Evolutionary conservation across 2,888 invertebrate genomes (phyloP), one percentile per base, ranked within the genome.

Genomic region (Epinotia bilunana): DNA sequence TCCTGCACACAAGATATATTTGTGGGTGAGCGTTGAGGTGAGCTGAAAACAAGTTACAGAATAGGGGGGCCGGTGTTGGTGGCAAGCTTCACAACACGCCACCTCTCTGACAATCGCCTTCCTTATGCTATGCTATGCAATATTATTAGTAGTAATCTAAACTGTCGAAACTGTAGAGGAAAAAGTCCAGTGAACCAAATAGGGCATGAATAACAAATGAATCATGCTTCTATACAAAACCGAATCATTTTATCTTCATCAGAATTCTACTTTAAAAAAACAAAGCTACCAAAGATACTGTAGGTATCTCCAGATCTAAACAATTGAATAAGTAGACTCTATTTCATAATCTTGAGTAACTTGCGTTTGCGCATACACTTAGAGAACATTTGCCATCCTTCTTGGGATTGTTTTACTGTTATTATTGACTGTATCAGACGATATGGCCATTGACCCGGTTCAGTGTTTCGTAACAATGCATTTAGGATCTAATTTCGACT

Each of bases 331-430:
- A 68, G 55, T n/a, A 62, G 18, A 20, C 55, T 39, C 43, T 13
- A 69, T 74, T 69, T 69, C 46, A 69, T 33, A 74, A 74, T 33
- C 49, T 69, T 57, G 63, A 58, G 20, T 58, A 49, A 46, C 18
- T 43, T n/a, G 53, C 63, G 20, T 72, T 57, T 64, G 57, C 55
- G 69, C 43, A 55, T 61, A 49, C 53, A n/a, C 61, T 73, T 73
- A 74, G 69, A 16, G 33, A 28, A 58, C 57, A 63, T 69, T 74
- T 58, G 46, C 23, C 12, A 20, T 58, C 74, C 74, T 63, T 74
- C 57, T 74, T 69, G 33, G 69, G 69, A 16, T 33, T 13, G 11
- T 28, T 74, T 69, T 58, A 74, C 49, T 74, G 74, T 74, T 69
- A 74, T 74, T 69, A 69, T 63, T 28, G 33, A 16, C 20, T 16